Evolutionary conservation across 2,888 invertebrate genomes (phyloP).

Genomic region (Pollenia griseotomentosa): DNA sequence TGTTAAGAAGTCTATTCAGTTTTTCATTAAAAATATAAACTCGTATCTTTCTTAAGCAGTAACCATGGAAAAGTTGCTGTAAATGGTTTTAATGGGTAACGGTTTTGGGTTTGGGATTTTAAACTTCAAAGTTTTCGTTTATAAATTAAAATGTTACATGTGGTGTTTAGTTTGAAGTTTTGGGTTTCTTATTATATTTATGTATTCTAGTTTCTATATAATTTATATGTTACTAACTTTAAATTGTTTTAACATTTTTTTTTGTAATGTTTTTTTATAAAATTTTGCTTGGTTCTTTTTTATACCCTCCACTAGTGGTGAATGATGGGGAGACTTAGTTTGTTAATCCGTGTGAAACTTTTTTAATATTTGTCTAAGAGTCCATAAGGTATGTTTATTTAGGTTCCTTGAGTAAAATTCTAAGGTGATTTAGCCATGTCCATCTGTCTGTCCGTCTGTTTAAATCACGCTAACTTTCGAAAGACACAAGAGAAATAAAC

Average conservation of each 20-base stretch:
- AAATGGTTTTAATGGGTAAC: slow-evolving; percentile 18
- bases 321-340: too few relatives aligned
- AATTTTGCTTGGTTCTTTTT: too few relatives aligned
- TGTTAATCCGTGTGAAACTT: too few relatives aligned
- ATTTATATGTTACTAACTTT: not conserved
- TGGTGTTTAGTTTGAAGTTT: not conserved
- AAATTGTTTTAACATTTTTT: not conserved
- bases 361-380: too few relatives aligned
- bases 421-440: too few relatives aligned
- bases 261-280: not conserved
- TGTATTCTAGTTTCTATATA: slow-evolving; percentile 4
- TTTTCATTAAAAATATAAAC: not conserved
- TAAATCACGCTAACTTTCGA: too few relatives aligned
- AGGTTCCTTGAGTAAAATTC: too few relatives aligned
- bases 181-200: slow-evolving; percentile 7
- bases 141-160: slow-evolving; percentile 54
- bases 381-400: too few relatives aligned
- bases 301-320: too few relatives aligned
- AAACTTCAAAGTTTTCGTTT: not conserved
- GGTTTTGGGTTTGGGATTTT: slow-evolving; percentile 31
- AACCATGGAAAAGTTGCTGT: not conserved
- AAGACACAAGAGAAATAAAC: too few relatives aligned
- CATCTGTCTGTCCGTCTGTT: too few relatives aligned
- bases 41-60: not conserved
- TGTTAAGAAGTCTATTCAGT: slow-evolving; percentile 13